Conservation (phyloP, 2,888 invertebrate species). For the Eudemis profundana region DNA sequence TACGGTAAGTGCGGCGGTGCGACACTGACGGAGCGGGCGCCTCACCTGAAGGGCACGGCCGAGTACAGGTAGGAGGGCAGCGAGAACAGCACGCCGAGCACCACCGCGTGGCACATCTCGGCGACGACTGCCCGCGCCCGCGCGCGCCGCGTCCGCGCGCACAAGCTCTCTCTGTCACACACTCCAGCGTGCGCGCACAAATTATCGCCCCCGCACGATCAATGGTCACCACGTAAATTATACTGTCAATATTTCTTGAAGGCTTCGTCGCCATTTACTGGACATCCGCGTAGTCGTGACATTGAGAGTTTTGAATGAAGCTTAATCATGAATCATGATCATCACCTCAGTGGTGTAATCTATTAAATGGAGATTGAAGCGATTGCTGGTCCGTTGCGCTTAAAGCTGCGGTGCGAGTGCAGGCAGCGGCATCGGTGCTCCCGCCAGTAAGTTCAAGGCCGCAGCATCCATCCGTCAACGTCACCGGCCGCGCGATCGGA, state of each 20-base stretch:
- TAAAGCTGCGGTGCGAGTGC: too few relatives aligned
- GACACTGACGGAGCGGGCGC: slow-evolving; percentile 46
- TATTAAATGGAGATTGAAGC: too few relatives aligned
- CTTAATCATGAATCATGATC: neutral
- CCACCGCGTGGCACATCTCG: slow-evolving; percentile 79
- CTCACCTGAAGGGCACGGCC: slow-evolving; percentile 79
- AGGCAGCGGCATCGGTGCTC: neutral
- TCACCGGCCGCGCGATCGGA: neutral
- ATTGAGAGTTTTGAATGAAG: slow-evolving; percentile 4
- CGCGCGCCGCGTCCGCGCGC: slow-evolving; percentile 34
- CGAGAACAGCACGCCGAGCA: slow-evolving; percentile 77
- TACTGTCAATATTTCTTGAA: slow-evolving; percentile 20
- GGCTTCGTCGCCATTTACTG: slow-evolving; percentile 15
- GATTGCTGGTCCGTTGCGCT: too few relatives aligned
- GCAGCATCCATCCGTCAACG: slow-evolving; percentile 18
- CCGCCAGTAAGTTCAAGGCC: slow-evolving; percentile 27
- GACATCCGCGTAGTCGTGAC: neutral
- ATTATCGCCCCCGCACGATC: slow-evolving; percentile 33
- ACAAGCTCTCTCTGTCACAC: slow-evolving; percentile 21
- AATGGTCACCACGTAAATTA: slow-evolving; percentile 25
- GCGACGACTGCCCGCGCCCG: slow-evolving; percentile 51
- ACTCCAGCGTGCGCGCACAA: slow-evolving; percentile 37
- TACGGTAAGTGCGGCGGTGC: neutral
- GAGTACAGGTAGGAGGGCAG: slow-evolving; percentile 78
- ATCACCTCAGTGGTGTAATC: neutral